Evolutionary conservation across 2,113 vertebrate genomes (phyloP).

Genomic region (Crotalus horridus): DNA sequence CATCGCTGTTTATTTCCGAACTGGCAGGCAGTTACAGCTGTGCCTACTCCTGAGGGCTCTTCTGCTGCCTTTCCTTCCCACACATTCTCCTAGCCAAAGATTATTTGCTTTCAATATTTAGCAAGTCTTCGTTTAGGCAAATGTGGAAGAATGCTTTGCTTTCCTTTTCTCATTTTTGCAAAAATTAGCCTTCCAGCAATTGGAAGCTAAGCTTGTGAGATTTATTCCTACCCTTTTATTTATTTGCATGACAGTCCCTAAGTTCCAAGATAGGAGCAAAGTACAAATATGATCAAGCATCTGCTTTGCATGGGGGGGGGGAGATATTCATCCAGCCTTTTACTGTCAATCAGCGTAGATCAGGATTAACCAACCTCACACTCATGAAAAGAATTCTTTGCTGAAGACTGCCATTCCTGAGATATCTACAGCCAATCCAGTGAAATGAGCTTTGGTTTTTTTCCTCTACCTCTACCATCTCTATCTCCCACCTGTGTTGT

Average conservation of each 20-base stretch:
- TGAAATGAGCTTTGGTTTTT: background rate
- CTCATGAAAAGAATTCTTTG: background rate
- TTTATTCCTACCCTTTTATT: background rate
- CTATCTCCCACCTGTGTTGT: background rate
- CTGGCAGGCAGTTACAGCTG: background rate
- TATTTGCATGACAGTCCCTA: background rate
- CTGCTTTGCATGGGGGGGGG: background rate
- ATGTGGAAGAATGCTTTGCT: background rate
- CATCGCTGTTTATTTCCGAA: background rate
- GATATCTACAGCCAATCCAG: background rate
- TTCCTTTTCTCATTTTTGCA: background rate
- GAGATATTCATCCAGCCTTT: background rate
- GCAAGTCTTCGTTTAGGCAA: background rate
- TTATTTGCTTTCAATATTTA: background rate
- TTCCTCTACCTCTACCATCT: background rate
- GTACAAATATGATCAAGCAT: background rate
- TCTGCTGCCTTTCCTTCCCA: background rate
- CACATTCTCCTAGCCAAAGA: background rate
- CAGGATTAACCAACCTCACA: background rate
- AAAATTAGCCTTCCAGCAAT: background rate
- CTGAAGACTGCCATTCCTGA: background rate
- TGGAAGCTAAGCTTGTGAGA: background rate
- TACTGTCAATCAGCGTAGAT: background rate
- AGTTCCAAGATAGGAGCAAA: background rate
- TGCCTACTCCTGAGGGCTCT: too few species aligned